Conservation (phyloP, 2,113 vertebrate genomes). For the Sinocyclocheilus anophthalmus region DNA sequence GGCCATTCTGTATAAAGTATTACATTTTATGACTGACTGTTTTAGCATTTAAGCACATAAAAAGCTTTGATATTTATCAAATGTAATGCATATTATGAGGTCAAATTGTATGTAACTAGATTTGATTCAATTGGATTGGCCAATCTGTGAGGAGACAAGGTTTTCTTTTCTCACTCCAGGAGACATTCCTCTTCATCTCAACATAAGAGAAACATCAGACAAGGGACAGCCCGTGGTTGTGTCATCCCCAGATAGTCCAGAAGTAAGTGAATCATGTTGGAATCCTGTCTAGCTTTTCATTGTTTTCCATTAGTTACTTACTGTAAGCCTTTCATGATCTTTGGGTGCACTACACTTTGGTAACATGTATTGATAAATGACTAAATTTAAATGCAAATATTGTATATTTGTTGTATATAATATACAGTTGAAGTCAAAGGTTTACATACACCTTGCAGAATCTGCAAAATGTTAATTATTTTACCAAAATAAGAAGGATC, state of each 20-base stretch:
- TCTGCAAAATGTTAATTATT: too few relatives aligned
- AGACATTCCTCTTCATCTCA: constrained; percentile 91
- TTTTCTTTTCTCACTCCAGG: constrained; percentile 71
- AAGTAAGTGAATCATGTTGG: constrained; percentile 74
- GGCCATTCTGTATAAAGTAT: constrained; percentile 35
- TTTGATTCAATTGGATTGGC: constrained; percentile 3
- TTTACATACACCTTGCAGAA: too few relatives aligned
- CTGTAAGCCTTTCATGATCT: neutral
- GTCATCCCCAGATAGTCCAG: constrained; percentile 87
- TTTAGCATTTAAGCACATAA: constrained; percentile 4
- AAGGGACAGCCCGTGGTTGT: constrained; percentile 88
- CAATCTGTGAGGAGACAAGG: neutral
- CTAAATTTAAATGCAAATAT: neutral
- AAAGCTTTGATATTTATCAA: neutral
- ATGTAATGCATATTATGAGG: neutral
- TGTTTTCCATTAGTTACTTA: neutral
- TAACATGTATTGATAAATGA: neutral
- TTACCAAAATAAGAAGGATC: too few relatives aligned
- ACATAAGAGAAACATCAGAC: constrained; percentile 91
- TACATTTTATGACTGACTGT: neutral
- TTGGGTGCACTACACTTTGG: neutral
- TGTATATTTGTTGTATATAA: neutral
- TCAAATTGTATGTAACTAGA: neutral
- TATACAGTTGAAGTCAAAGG: too few relatives aligned
- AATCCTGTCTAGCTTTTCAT: constrained; percentile 17